Evolutionary conservation across 2,113 vertebrate species (phyloP), one percentile per base, ranked within the genome.

Genomic region (Pao palembangensis): DNA sequence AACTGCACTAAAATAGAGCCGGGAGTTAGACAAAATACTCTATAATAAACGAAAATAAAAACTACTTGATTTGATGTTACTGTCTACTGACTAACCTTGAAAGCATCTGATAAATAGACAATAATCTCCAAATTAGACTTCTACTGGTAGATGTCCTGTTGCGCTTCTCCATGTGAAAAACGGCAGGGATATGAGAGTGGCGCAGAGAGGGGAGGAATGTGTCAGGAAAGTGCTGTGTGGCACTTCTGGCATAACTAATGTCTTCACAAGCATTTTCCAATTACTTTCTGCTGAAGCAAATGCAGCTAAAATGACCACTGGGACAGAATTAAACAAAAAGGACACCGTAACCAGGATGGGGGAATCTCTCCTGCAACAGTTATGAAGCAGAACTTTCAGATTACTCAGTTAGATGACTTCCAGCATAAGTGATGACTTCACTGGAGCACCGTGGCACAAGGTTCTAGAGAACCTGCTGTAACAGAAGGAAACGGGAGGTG

Each of bases 121-220:
- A 19, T 49, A 52, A 44, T 51, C 60, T 51, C 55, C 28, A 59
- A 61, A 58, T 73, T 31, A 67, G 67, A 62, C 51, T 60, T 65
- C 18, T 68, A 78, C 63, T 77, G 53, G 49, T 54, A 58, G 53
- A 31, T 11, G 59, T 11, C 64, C 50, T 59, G 75, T 53, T 60
- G 69, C 53, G 54, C 51, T 49, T 60, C 50, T 61, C 31, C 19
- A 64, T 10, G 73, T 44, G 70, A 80, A 71, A 81, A 76, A 25
- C 57, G 51, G 67, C 72, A 76, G 70, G 65, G 64, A 78, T 50
- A 72, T 78, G 80, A 82, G 72, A 89, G 76, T 50, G 58, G 69
- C 66, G 49, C 83, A 79, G 57, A 1, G 58, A 77, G 55, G 66
- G 57, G 73, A 81, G 80, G 78, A 89, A 88, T 85, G 81, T 88